Evolutionary conservation across 2,888 invertebrate genomes (phyloP).

Genomic region (Drosophila putrida): DNA sequence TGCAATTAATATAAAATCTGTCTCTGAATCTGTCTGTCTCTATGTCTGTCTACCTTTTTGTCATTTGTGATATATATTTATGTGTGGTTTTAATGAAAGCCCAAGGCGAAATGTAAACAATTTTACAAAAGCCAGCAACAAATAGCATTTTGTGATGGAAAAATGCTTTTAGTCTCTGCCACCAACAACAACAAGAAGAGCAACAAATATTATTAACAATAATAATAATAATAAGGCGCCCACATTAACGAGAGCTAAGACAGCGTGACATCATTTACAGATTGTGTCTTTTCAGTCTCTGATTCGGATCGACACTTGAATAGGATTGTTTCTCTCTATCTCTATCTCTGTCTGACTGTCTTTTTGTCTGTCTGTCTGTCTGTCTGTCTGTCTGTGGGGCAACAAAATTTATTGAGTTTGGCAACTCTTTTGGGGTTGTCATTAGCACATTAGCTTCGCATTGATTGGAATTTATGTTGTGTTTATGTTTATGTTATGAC

Average conservation of each 20-base stretch:
- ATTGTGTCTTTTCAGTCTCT: constrained; percentile 19
- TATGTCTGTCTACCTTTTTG: constrained; percentile 42
- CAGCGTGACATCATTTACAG: constrained; percentile 73
- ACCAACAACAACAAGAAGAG: constrained; percentile 6
- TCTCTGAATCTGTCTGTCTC: neutral
- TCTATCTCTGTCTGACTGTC: neutral
- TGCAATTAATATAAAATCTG: constrained; percentile 72
- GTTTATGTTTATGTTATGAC: constrained; percentile 69
- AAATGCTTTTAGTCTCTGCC: constrained; percentile 67
- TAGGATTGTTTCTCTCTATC: constrained; percentile 6
- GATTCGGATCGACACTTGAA: constrained; percentile 22
- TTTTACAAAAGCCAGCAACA: constrained; percentile 56
- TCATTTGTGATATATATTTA: constrained; percentile 69
- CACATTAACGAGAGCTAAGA: constrained; percentile 65
- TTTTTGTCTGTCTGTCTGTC: too few relatives aligned
- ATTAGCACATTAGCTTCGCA: constrained; percentile 69
- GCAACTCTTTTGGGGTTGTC: constrained; percentile 61
- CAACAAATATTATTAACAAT: constrained; percentile 12
- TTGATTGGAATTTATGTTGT: constrained; percentile 79
- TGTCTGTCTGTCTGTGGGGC: constrained; percentile 7
- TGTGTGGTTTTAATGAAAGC: constrained; percentile 64
- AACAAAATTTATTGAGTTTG: constrained; percentile 55
- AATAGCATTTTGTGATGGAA: constrained; percentile 50
- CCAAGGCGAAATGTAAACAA: constrained; percentile 76
- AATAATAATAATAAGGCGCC: constrained; percentile 48